A percentile compares a stretch with the other conserved stretches of the same genome.
phyloP scores from a whole-genome alignment of 2,797 vertebrate genomes.

The Pteronotus mesoamericanus region DNA sequence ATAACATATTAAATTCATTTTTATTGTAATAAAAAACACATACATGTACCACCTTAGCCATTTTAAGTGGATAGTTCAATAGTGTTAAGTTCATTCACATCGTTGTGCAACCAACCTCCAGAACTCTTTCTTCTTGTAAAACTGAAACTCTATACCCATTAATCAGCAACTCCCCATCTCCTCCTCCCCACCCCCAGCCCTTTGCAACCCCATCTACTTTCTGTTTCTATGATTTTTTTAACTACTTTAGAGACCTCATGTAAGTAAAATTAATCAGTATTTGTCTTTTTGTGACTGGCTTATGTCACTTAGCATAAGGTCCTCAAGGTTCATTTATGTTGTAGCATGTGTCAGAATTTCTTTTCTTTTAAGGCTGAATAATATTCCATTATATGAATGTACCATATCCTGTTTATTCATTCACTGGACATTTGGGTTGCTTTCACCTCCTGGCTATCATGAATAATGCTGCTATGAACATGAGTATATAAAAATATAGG shows the following conservation, averaged over 20 bases:
- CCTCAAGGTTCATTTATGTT: not conserved
- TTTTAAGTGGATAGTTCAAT: not conserved
- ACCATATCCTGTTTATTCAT: not conserved
- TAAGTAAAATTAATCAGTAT: not conserved
- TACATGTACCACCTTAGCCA: not conserved
- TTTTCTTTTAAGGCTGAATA: not conserved
- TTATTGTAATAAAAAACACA: not conserved
- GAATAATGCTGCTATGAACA: not conserved
- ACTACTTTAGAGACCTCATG: not conserved
- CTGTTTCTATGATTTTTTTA: not conserved
- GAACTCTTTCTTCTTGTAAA: not conserved
- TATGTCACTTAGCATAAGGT: not conserved
- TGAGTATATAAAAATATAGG: not conserved
- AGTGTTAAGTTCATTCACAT: not conserved
- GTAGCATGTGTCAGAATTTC: not conserved
- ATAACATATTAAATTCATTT: not conserved
- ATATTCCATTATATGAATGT: not conserved
- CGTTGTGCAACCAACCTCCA: not conserved
- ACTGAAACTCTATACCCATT: not conserved
- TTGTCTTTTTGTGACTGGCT: not conserved
- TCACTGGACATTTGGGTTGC: not conserved
- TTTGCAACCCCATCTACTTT: not conserved
- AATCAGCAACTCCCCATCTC: not conserved
- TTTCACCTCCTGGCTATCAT: not conserved
- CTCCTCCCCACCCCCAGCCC: not conserved